phyloP scores from a whole-genome alignment of 1,140 invertebrate genomes.

The Caenorhabditis elegans region WBcel235 BX284605.5:6062001-6062500 shows the following conservation, averaged over 20 bases:
- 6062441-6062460: not conserved
- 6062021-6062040: no score
- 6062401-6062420: not conserved
- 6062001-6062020: no score
- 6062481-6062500: not conserved
- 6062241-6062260: not conserved
- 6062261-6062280: not conserved
- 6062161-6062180: no score
- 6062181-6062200: not conserved
- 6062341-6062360: not conserved
- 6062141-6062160: no score
- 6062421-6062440: constrained; percentile 9
- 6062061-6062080: no score
- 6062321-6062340: not conserved
- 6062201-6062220: not conserved
- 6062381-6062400: not conserved
- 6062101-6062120: no score
- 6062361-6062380: not conserved
- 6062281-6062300: not conserved
- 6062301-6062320: not conserved
- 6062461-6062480: not conserved
- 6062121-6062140: no score
- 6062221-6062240: not conserved
- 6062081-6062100: no score
- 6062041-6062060: no score